These are phyloP conservation scores for Heterotilapia buettikoferi DNA, from an alignment of 2,113 vertebrate genomes.

Conservation along the genomic window DNA sequence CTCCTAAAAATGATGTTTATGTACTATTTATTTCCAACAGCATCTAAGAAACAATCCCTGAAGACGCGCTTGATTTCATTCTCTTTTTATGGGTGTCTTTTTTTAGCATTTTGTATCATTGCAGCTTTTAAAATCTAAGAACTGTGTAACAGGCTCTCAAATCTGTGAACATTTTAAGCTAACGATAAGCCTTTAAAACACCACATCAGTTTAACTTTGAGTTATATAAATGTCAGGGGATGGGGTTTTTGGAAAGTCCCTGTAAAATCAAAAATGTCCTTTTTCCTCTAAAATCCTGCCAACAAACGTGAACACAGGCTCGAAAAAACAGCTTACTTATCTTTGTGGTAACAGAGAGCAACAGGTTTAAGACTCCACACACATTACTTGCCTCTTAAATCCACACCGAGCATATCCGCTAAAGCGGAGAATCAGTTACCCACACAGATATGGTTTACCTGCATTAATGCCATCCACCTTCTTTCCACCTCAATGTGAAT, in stretches of 20 bases:
- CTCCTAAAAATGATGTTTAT: background rate
- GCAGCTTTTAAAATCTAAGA: background rate
- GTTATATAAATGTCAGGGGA: background rate
- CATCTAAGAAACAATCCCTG: background rate
- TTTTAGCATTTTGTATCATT: background rate
- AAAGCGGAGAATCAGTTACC: background rate
- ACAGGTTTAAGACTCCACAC: background rate
- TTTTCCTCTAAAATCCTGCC: background rate
- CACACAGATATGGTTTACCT: background rate
- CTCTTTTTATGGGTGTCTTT: background rate
- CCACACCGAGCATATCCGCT: background rate
- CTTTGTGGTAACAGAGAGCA: background rate
- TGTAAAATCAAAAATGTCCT: background rate
- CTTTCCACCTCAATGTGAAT: background rate
- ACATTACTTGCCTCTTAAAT: background rate
- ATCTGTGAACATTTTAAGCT: background rate
- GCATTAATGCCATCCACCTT: background rate
- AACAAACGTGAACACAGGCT: background rate
- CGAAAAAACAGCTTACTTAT: background rate
- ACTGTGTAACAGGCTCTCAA: background rate
- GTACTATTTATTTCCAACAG: background rate
- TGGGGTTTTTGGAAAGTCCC: background rate
- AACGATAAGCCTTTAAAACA: background rate
- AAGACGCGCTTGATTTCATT: rapidly evolving
- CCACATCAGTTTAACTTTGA: background rate